Evolutionary conservation across 2,888 invertebrate genomes (phyloP).

Genomic region (Polydrusus tereticollis): DNA sequence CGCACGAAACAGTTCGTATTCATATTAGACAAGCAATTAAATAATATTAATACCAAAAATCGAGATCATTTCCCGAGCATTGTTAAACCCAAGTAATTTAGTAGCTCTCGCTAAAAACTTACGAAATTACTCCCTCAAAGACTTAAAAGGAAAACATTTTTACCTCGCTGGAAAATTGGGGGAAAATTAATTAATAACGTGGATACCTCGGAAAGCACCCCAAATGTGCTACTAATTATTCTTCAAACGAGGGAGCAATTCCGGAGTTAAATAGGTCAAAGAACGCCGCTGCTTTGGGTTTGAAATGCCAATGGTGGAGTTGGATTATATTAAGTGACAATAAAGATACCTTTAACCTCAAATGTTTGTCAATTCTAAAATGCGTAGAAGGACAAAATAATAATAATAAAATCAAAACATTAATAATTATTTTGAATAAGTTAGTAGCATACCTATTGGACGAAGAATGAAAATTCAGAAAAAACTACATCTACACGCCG

Average conservation of each 20-base stretch:
- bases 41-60: too few relatives aligned
- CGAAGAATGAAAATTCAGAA: too few relatives aligned
- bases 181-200: slow-evolving; percentile 40
- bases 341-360: too few relatives aligned
- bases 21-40: too few relatives aligned
- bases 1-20: too few relatives aligned
- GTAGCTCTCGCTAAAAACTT: not conserved
- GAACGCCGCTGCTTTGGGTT: slow-evolving; percentile 28
- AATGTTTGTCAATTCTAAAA: too few relatives aligned
- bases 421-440: too few relatives aligned
- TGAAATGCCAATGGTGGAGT: not conserved
- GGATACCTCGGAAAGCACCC: slow-evolving; percentile 28
- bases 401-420: too few relatives aligned
- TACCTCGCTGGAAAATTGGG: slow-evolving; percentile 27
- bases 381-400: too few relatives aligned
- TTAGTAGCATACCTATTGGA: too few relatives aligned
- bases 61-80: not conserved
- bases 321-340: not conserved
- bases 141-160: slow-evolving; percentile 35
- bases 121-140: slow-evolving; percentile 27
- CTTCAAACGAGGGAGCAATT: slow-evolving; percentile 63
- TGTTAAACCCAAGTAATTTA: slow-evolving; percentile 2
- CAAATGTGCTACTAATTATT: slow-evolving; percentile 63
- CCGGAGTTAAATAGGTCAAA: slow-evolving; percentile 44
- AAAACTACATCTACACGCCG: too few relatives aligned